These are phyloP conservation scores for Staurois parvus DNA, from an alignment of 2,797 vertebrate genomes.

Conservation along the genomic window DNA sequence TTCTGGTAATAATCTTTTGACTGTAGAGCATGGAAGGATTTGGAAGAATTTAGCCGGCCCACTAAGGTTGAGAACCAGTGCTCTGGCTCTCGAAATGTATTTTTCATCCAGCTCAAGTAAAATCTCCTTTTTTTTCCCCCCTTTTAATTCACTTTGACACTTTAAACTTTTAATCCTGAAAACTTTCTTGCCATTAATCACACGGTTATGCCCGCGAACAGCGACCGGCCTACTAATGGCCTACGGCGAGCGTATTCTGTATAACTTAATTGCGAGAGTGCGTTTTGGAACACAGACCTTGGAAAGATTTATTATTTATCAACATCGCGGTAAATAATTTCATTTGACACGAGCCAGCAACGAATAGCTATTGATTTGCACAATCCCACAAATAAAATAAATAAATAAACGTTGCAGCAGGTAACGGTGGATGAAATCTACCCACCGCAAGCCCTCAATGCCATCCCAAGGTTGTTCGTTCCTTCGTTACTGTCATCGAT, in stretches of 20 bases:
- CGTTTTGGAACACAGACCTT: conserved; percentile 58
- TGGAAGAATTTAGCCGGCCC: too few species aligned
- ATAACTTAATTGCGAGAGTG: conserved; percentile 31
- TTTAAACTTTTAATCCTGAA: neutral
- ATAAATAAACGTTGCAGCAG: conserved; percentile 63
- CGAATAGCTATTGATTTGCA: conserved; percentile 72
- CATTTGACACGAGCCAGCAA: conserved; percentile 67
- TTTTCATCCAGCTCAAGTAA: too few species aligned
- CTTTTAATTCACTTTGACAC: too few species aligned
- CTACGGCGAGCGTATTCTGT: neutral
- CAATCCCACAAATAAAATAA: conserved; percentile 70
- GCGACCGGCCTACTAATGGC: neutral
- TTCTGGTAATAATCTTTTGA: too few species aligned
- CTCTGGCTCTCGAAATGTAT: too few species aligned
- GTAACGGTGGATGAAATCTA: conserved; percentile 62
- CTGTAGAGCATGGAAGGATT: too few species aligned
- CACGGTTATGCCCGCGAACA: neutral
- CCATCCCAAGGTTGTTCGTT: conserved; percentile 66
- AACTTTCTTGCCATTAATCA: conserved; percentile 31
- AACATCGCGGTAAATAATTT: conserved; percentile 66
- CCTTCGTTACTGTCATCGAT: conserved; percentile 71
- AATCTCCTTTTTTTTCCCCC: too few species aligned
- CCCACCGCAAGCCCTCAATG: conserved; percentile 58
- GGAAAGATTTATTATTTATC: conserved; percentile 72
- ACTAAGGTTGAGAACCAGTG: too few species aligned